phyloP scores from a whole-genome alignment of 2,888 invertebrate genomes.

The Ophonus ardosiacus region DNA sequence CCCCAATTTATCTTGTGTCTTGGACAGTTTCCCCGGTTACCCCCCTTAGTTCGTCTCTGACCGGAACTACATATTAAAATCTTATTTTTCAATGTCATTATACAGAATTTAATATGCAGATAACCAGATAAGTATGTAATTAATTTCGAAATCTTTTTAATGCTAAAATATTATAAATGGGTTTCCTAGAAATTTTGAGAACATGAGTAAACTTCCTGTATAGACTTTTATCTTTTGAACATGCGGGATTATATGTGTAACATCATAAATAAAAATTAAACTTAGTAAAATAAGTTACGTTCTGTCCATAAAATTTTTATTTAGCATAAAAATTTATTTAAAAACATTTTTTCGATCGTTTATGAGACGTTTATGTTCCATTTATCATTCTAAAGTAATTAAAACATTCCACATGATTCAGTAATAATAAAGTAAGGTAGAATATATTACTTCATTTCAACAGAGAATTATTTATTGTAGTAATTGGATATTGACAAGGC shows the following conservation, averaged over 20 bases:
- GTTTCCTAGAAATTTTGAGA: not conserved
- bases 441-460: not conserved
- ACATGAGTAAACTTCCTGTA: not conserved
- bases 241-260: not conserved
- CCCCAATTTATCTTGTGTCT: too few species aligned
- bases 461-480: not conserved
- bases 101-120: not conserved
- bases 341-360: slow-evolving; percentile 1
- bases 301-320: slow-evolving; percentile 14
- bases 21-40: too few species aligned
- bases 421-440: not conserved
- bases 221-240: not conserved
- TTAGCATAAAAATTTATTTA: not conserved
- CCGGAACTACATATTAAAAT: not conserved
- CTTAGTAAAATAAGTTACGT: not conserved
- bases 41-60: too few species aligned
- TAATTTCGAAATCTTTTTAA: not conserved
- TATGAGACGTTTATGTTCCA: not conserved
- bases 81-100: not conserved
- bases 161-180: not conserved
- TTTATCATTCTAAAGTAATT: not conserved
- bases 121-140: not conserved
- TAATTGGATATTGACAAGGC: not conserved
- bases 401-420: not conserved
- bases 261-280: not conserved